Evolutionary conservation across 2,888 invertebrate species (phyloP), one percentile per base, ranked within the genome.

Genomic region (Conchocele bisecta): DNA sequence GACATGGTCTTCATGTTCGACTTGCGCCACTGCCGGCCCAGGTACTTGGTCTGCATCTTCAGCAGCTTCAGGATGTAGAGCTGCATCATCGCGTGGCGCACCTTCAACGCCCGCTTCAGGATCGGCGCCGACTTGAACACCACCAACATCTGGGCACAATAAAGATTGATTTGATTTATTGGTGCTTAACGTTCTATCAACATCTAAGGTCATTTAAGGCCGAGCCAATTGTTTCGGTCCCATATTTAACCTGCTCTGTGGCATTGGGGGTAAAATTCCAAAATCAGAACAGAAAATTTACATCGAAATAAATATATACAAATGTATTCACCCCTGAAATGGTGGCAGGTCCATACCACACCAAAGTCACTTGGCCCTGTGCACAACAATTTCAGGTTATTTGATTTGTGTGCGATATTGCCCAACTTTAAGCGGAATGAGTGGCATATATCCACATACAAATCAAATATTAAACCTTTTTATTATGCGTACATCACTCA

Each of bases 1-100:
- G 98, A 98, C 92, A 99, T 97, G 0, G 98, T 98, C 91, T 98
- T 99, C 98, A 99, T 99, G 91, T 99, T 99, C 0, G 97, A 96
- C 92, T 99, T 99, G 53, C 99, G 94, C 99, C 99, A 99, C 89
- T 99, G 99, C 13, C 99, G 93, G 0, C 99, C 99, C 85, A 99
- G 94, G 92, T 99, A 99, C 90, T 99, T 98, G 0, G 99, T 98
- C 93, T 99, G 99, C 98, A 99, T 98, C 93, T 99, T 99, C 15
- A 99, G 93, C 66, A 99, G 93, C 91, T 99, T 99, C 73, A 99
- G 93, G 11, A 98, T 97, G 91, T 99, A 99, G 82, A 99, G 93
- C 92, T 99, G 99, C 94, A 99, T 96, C 94, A 99, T 95, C 6
- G 98, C 97, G 90, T 98, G 90, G 64, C 91, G 90, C 24, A 93